Percentiles rank a stretch among this genome's conserved stretches.
These are phyloP conservation scores for Notarius lentiginosus DNA, from an alignment of 2,113 vertebrate genomes.

Conservation along the genomic window DNA sequence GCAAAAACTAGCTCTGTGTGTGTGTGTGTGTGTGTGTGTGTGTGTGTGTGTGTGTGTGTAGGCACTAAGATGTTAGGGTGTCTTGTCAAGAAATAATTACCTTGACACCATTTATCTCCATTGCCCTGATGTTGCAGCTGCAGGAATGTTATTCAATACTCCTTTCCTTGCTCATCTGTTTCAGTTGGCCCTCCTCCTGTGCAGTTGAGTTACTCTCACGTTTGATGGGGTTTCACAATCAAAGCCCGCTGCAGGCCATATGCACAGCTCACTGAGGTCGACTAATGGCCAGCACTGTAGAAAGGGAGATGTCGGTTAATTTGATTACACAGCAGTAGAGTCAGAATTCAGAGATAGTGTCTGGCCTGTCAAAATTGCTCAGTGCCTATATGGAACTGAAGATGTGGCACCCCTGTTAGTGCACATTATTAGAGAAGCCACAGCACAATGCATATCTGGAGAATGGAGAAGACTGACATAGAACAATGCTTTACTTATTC, in stretches of 20 bases:
- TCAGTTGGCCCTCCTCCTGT: slow-evolving; percentile 25
- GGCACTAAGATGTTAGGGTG: slow-evolving; percentile 25
- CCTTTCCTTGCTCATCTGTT: background rate
- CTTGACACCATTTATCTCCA: slow-evolving; percentile 47
- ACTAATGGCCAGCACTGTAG: slow-evolving; percentile 49
- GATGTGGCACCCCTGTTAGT: background rate
- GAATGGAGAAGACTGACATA: slow-evolving; percentile 35
- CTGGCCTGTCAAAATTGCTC: slow-evolving; percentile 43
- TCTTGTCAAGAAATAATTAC: slow-evolving; percentile 52
- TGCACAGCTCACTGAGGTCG: slow-evolving; percentile 53
- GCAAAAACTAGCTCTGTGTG: background rate
- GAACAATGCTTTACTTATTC: slow-evolving; percentile 56
- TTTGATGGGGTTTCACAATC: slow-evolving; percentile 47
- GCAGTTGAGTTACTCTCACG: slow-evolving; percentile 14
- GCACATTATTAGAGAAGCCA: slow-evolving; percentile 27
- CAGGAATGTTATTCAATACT: slow-evolving; percentile 5
- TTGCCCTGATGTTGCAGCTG: slow-evolving; percentile 11
- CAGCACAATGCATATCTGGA: background rate
- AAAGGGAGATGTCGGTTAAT: slow-evolving; percentile 50
- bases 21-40: background rate
- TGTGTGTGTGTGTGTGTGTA: background rate
- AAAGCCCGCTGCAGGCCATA: slow-evolving; percentile 47
- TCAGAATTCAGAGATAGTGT: slow-evolving; percentile 34
- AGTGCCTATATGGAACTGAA: slow-evolving; percentile 1
- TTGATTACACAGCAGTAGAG: slow-evolving; percentile 59